These are phyloP conservation scores for Agraylea sexmaculata DNA, from an alignment of 1,140 invertebrate species.

Conservation along the genomic window DNA sequence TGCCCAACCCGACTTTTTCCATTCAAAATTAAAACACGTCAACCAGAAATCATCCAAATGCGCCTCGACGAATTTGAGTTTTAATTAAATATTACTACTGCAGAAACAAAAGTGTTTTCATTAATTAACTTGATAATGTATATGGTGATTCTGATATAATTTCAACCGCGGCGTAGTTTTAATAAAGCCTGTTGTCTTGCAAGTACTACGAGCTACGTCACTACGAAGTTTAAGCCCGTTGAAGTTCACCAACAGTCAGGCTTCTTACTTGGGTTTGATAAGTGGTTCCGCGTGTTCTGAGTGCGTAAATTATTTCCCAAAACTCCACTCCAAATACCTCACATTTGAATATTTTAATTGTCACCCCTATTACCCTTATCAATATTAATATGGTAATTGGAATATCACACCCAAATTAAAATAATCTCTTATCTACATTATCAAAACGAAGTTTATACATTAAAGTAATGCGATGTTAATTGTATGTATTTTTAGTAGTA, in stretches of 20 bases:
- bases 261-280: neutral
- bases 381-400: too few species aligned
- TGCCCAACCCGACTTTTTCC: slow-evolving; percentile 17
- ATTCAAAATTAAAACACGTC: slow-evolving; percentile 14
- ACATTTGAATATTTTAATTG: too few species aligned
- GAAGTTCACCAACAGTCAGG: neutral
- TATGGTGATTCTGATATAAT: neutral
- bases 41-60: slow-evolving; percentile 12
- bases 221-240: neutral
- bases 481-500: too few species aligned
- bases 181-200: neutral
- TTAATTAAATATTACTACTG: neutral
- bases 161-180: neutral
- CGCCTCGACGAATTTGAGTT: slow-evolving; percentile 9
- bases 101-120: neutral
- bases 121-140: neutral
- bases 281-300: too few species aligned
- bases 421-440: too few species aligned
- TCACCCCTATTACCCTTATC: too few species aligned
- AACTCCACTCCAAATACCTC: too few species aligned
- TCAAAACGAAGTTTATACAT: too few species aligned
- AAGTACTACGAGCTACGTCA: neutral
- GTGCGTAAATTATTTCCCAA: too few species aligned
- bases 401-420: too few species aligned
- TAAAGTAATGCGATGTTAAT: too few species aligned